Percentiles rank a stretch among this genome's conserved stretches.
phyloP scores from a whole-genome alignment of 2,797 vertebrate genomes.

The Eulemur albifrons region DNA sequence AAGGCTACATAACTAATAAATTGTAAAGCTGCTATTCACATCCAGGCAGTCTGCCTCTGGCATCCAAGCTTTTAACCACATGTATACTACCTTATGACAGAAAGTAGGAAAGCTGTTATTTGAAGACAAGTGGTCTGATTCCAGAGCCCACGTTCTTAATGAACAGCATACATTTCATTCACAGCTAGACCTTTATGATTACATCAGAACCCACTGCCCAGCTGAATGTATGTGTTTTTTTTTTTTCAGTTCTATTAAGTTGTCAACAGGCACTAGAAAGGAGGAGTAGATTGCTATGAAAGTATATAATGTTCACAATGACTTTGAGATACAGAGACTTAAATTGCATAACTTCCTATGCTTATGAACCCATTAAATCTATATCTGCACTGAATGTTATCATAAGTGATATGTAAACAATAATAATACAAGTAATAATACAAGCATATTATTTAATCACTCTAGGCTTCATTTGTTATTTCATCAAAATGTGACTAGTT shows the following conservation, averaged over 20 bases:
- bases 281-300: neutral
- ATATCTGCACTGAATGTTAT: neutral
- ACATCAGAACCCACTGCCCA: neutral
- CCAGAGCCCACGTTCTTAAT: neutral
- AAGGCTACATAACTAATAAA: neutral
- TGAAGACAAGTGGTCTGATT: neutral
- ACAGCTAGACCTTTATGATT: neutral
- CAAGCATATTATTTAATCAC: neutral
- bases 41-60: neutral
- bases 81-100: neutral
- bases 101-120: neutral
- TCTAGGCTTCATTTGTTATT: neutral
- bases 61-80: neutral
- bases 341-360: neutral
- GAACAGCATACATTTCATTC: slow-evolving; percentile 6
- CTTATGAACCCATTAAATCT: neutral
- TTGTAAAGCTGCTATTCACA: neutral
- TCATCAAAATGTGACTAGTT: neutral
- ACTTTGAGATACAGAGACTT: neutral
- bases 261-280: neutral
- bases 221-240: neutral
- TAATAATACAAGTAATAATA: neutral
- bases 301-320: neutral
- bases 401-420: neutral
- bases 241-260: slow-evolving; percentile 20